Percentiles rank a stretch among this genome's conserved stretches.
These are phyloP conservation scores for Oncorhynchus gorbuscha DNA, from an alignment of 2,113 vertebrate species.

Conservation along the genomic window DNA sequence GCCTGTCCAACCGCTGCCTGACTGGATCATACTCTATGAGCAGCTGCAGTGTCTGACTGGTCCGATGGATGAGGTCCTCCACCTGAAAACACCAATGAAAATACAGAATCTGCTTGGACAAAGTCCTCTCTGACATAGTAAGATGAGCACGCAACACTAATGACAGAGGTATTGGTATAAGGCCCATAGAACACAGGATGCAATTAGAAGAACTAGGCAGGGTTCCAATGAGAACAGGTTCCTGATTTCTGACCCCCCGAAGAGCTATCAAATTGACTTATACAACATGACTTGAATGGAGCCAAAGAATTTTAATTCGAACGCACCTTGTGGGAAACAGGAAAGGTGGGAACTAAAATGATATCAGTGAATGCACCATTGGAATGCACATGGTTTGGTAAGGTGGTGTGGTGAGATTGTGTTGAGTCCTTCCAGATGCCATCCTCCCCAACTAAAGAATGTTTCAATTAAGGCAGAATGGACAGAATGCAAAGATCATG, in stretches of 20 bases:
- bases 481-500: slow-evolving; percentile 35
- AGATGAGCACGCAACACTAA: not conserved
- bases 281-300: slow-evolving; percentile 2
- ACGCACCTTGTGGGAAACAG: slow-evolving; percentile 2
- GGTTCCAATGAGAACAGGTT: not conserved
- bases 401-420: slow-evolving; percentile 25
- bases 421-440: slow-evolving; percentile 34
- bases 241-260: not conserved
- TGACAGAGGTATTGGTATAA: not conserved
- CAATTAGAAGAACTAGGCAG: not conserved
- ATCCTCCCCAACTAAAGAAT: slow-evolving; percentile 48
- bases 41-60: slow-evolving; percentile 90
- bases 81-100: slow-evolving; percentile 74
- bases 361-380: slow-evolving; percentile 13
- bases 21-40: slow-evolving; percentile 93
- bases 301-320: not conserved
- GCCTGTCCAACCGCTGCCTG: slow-evolving; percentile 83
- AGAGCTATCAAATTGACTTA: not conserved
- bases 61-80: slow-evolving; percentile 86
- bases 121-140: not conserved
- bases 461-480: slow-evolving; percentile 27
- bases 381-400: slow-evolving; percentile 26
- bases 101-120: not conserved
- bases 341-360: slow-evolving; percentile 18
- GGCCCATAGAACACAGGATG: too few species aligned